phyloP scores from a whole-genome alignment of 53 echinoderm and acorn worm species.

The Holothuria leucospilota region DNA sequence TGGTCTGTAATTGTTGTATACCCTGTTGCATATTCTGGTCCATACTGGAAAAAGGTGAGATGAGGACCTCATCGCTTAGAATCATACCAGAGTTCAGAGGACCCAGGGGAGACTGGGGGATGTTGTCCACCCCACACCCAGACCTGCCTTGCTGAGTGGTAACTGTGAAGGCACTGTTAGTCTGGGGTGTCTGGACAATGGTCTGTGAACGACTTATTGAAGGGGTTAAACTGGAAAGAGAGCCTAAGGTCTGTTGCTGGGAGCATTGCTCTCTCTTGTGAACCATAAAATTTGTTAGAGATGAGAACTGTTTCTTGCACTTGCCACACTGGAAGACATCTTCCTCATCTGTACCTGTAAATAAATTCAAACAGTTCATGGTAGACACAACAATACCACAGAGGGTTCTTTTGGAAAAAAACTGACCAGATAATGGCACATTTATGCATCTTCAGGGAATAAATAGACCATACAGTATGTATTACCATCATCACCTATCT shows the following conservation, averaged over 20 bases:
- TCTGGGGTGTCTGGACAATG: slow-evolving; percentile 51
- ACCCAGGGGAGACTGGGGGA: slow-evolving; percentile 79
- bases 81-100: slow-evolving; percentile 82
- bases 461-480: no score
- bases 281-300: slow-evolving; percentile 85
- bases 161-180: slow-evolving; percentile 90
- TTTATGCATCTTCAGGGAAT: no score
- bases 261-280: slow-evolving; percentile 89
- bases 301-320: slow-evolving; percentile 98
- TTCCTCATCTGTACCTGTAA: slow-evolving; percentile 75
- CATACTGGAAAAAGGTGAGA: slow-evolving; percentile 86
- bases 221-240: slow-evolving; percentile 53
- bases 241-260: slow-evolving; percentile 44
- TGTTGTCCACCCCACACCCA: slow-evolving; percentile 58
- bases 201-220: slow-evolving; percentile 67
- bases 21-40: slow-evolving; percentile 86
- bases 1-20: slow-evolving; percentile 79
- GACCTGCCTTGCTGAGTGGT: slow-evolving; percentile 68
- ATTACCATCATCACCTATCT: no score
- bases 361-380: neutral
- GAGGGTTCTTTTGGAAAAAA: no score
- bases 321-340: slow-evolving; percentile 98
- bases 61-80: slow-evolving; percentile 91
- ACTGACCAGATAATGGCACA: no score
- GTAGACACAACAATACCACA: neutral